These are phyloP conservation scores for Podilymbus podiceps DNA, from an alignment of 2,113 vertebrate species.

Conservation along the genomic window DNA sequence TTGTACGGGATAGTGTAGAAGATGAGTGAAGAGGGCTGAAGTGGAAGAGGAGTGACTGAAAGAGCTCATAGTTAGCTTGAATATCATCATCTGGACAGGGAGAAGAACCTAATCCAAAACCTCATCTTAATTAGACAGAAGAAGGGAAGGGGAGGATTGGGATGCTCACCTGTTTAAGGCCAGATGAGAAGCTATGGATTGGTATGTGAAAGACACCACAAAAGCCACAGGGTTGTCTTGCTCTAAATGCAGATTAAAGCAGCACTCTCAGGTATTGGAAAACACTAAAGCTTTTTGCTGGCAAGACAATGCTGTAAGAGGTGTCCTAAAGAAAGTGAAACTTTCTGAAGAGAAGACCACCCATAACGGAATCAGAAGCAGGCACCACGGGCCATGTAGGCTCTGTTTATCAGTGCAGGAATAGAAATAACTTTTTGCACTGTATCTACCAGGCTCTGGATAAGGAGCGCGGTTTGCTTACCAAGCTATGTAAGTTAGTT, in stretches of 20 bases:
- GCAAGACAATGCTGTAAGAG: not conserved
- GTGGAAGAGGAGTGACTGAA: not conserved
- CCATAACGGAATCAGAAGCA: not conserved
- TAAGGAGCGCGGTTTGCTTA: not conserved
- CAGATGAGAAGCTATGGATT: not conserved
- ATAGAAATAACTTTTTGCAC: not conserved
- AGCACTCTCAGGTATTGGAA: not conserved
- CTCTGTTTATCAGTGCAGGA: not conserved
- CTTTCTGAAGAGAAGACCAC: not conserved
- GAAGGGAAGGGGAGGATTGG: not conserved
- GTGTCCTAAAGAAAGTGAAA: not conserved
- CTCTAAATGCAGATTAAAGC: not conserved
- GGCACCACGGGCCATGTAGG: accelerated
- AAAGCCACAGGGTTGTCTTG: not conserved
- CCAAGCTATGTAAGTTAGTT: not conserved
- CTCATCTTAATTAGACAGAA: not conserved
- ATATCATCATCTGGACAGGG: not conserved
- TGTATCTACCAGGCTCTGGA: not conserved
- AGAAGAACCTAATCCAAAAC: not conserved
- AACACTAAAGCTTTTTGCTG: not conserved
- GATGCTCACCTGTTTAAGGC: not conserved
- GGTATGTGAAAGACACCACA: not conserved
- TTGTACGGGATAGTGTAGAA: not conserved
- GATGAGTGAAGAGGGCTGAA: not conserved
- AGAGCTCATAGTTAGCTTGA: not conserved